phyloP scores from a whole-genome alignment of 2,113 vertebrate genomes.

The Pseudonaja textilis region DNA sequence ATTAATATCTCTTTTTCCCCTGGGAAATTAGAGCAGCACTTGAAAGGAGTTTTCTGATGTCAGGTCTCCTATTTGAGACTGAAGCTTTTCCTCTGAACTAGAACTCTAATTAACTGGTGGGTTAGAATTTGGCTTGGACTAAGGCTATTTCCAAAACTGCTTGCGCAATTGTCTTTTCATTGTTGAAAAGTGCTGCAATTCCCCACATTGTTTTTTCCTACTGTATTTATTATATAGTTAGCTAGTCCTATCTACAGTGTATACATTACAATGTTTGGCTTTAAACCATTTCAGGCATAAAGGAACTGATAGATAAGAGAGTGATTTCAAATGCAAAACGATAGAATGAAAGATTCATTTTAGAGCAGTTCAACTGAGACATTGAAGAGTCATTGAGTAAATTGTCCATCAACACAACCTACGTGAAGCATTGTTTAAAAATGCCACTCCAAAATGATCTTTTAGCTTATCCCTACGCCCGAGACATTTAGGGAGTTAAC shows the following conservation, averaged over 20 bases:
- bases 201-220: neutral
- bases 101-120: neutral
- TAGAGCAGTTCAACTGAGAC: constrained; percentile 1
- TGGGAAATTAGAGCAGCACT: neutral
- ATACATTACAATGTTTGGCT: constrained; percentile 8
- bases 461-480: constrained; percentile 6
- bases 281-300: constrained; percentile 15
- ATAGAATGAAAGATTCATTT: neutral
- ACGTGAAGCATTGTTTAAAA: neutral
- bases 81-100: neutral
- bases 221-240: neutral
- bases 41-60: neutral
- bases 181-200: neutral
- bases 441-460: constrained; percentile 7
- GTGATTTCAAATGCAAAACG: constrained; percentile 3
- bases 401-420: neutral
- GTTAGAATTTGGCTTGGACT: neutral
- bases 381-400: neutral
- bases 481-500: neutral
- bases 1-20: neutral
- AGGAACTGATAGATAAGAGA: constrained; percentile 2
- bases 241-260: neutral
- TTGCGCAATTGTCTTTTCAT: neutral
- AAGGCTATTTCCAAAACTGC: neutral
- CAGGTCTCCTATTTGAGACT: neutral